phyloP scores from a whole-genome alignment of 2,113 vertebrate genomes.

The Sisor rabdophorus region DNA sequence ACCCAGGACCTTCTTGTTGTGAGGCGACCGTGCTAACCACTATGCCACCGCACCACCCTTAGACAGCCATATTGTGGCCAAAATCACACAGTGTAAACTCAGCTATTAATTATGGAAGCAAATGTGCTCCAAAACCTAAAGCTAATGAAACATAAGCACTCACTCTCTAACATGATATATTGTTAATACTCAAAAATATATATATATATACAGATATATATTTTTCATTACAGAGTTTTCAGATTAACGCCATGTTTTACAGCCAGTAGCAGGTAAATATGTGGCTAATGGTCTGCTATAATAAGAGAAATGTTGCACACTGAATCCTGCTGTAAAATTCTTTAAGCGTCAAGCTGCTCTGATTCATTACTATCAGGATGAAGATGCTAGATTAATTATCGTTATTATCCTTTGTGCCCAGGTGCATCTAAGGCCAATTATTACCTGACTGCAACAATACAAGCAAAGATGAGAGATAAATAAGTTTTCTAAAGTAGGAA shows the following conservation, averaged over 20 bases:
- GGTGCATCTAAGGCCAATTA: slow-evolving; percentile 10
- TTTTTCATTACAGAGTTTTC: neutral
- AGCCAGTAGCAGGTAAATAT: slow-evolving; percentile 14
- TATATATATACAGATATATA: neutral
- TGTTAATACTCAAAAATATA: neutral
- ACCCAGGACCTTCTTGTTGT: no score
- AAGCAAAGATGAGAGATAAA: slow-evolving; percentile 16
- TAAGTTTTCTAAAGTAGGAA: slow-evolving; percentile 7
- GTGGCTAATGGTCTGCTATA: neutral
- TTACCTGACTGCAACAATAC: neutral
- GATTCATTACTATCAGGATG: neutral
- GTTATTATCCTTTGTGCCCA: slow-evolving; percentile 19
- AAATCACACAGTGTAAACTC: no score
- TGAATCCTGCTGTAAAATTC: neutral
- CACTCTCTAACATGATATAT: neutral
- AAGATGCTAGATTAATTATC: neutral
- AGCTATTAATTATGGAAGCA: neutral
- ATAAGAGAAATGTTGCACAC: neutral
- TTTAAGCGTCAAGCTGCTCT: slow-evolving; percentile 3
- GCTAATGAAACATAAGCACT: neutral
- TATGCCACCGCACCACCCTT: no score
- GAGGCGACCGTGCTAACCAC: no score
- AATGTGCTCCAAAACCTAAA: neutral
- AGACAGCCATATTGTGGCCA: no score
- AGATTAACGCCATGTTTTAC: slow-evolving; percentile 1